Percentiles rank a stretch among this genome's conserved stretches.
Evolutionary conservation across 1,140 invertebrate genomes (phyloP).

Genomic region (Aporrectodea caliginosa): DNA sequence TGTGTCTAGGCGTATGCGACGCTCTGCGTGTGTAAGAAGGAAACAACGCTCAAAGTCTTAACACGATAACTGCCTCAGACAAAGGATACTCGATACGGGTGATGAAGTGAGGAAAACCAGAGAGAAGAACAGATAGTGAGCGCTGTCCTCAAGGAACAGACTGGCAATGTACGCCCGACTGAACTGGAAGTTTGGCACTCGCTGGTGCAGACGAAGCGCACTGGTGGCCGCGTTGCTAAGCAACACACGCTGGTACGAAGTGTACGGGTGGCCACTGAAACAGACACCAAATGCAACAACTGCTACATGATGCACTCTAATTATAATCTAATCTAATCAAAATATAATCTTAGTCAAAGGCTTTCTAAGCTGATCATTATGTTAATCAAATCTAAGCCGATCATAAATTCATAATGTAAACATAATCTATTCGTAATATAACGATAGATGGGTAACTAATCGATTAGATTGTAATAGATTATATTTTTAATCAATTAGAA

Average conservation of each 20-base stretch:
- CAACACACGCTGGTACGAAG: constrained; percentile 83
- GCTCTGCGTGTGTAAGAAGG: too few species aligned
- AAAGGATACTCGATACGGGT: constrained; percentile 79
- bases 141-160: constrained; percentile 85
- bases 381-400: too few species aligned
- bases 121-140: constrained; percentile 92
- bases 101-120: constrained; percentile 85
- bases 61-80: too few species aligned
- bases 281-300: constrained; percentile 44
- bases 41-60: too few species aligned
- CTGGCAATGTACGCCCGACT: constrained; percentile 73
- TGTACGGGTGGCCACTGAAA: constrained; percentile 69
- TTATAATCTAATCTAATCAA: too few species aligned
- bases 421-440: background rate
- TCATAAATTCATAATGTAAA: too few species aligned
- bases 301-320: too few species aligned
- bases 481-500: too few species aligned
- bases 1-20: too few species aligned
- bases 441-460: background rate
- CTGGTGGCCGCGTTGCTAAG: constrained; percentile 88
- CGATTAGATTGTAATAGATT: too few species aligned
- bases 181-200: constrained; percentile 74
- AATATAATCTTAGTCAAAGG: too few species aligned
- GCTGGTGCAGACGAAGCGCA: constrained; percentile 86
- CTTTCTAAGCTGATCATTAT: too few species aligned